A percentile compares a stretch with the other conserved stretches of the same genome.
Conservation (phyloP, 2,797 vertebrate genomes). For the Eulemur coronatus region DNA sequence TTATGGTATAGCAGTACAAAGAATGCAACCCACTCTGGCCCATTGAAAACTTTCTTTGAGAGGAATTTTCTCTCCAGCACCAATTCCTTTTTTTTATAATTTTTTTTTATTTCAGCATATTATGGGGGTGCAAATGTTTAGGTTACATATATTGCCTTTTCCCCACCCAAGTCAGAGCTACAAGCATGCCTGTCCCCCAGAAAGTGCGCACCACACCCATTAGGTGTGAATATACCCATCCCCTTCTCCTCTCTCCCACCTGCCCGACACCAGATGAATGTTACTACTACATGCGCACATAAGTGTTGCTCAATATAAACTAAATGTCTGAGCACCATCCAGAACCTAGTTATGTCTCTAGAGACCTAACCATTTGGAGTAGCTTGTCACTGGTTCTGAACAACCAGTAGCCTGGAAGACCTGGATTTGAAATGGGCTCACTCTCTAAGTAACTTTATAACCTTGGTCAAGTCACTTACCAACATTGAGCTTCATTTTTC, state of each 20-base stretch:
- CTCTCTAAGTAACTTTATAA: neutral
- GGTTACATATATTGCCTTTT: no score
- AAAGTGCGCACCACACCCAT: no score
- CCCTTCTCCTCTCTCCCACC: no score
- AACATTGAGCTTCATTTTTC: neutral
- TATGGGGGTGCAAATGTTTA: no score
- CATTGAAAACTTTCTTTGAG: neutral
- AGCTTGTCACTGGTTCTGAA: neutral
- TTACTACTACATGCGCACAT: no score
- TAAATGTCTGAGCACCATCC: neutral
- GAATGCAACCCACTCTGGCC: neutral
- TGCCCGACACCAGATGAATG: no score
- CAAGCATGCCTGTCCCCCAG: no score
- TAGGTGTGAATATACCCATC: no score
- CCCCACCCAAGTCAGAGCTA: no score
- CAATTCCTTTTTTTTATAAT: neutral
- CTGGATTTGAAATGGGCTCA: neutral
- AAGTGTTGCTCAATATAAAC: neutral
- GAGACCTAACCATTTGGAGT: neutral
- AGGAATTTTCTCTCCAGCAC: neutral
- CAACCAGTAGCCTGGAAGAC: neutral
- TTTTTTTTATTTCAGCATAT: neutral
- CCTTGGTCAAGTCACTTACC: neutral
- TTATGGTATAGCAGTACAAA: neutral
- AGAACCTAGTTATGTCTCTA: neutral